Conservation (phyloP, 2,888 invertebrate species). For the Eucera pruinosa region DNA sequence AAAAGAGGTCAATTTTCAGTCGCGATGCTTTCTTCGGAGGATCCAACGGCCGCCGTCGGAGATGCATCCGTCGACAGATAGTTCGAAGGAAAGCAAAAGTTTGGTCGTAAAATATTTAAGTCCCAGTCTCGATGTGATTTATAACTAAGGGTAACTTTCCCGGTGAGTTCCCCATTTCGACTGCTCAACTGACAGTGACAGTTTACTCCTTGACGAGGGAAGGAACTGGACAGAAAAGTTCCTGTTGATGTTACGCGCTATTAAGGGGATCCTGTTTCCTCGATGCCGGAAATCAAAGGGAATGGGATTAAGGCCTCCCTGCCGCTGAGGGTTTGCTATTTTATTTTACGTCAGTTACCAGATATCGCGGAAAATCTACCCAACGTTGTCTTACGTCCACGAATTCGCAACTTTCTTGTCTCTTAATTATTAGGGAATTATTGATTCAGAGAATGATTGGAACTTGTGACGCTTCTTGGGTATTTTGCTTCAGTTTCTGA, state of each 20-base stretch:
- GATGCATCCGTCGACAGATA: conserved; percentile 33
- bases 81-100: conserved; percentile 40
- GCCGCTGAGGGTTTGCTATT: conserved; percentile 40
- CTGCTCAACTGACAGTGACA: conserved; percentile 55
- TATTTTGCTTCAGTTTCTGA: no score
- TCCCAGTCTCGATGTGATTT: conserved; percentile 54
- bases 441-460: not conserved
- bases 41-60: not conserved
- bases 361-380: conserved; percentile 46
- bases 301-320: conserved; percentile 72
- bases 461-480: not conserved
- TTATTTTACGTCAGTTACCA: conserved; percentile 53
- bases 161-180: conserved; percentile 34
- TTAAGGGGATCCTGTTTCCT: conserved; percentile 80
- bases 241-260: conserved; percentile 79
- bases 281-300: conserved; percentile 77
- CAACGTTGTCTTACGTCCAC: not conserved
- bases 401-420: not conserved
- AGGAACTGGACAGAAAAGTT: conserved; percentile 66
- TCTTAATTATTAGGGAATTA: conserved; percentile 5
- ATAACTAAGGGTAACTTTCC: conserved; percentile 55
- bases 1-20: conserved; percentile 10
- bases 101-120: conserved; percentile 56
- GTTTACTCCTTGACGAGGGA: conserved; percentile 62
- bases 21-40: not conserved